Evolutionary conservation across 2,113 vertebrate genomes (phyloP).

Genomic region (Propithecus coquereli): DNA sequence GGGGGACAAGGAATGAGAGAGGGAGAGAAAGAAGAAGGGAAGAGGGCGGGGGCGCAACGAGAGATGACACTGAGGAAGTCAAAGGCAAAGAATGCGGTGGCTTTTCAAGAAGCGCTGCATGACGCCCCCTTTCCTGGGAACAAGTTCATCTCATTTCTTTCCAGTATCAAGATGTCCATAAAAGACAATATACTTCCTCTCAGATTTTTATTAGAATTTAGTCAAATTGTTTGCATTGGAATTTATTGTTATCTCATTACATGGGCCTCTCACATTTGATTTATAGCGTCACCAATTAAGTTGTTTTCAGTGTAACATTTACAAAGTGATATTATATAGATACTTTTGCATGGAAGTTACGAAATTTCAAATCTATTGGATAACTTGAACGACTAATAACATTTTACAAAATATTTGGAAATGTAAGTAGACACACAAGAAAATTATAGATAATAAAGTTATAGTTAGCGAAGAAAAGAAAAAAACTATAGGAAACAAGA

Average conservation of each 20-base stretch:
- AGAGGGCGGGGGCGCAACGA: accelerated
- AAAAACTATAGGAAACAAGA: no score
- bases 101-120: accelerated
- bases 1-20: accelerated
- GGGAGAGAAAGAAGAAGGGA: neutral
- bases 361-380: neutral
- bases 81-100: accelerated
- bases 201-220: neutral
- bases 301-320: neutral
- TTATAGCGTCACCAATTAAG: neutral
- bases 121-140: accelerated
- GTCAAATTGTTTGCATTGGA: neutral
- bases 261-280: neutral
- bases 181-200: neutral
- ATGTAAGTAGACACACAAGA: neutral
- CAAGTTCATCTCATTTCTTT: neutral
- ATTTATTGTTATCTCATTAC: neutral
- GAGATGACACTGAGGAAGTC: neutral
- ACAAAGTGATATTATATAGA: neutral
- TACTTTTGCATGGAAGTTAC: neutral
- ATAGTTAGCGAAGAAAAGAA: neutral
- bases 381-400: neutral
- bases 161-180: neutral
- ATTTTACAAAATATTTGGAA: neutral
- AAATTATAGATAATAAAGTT: neutral